Percentiles rank a stretch among this genome's conserved stretches.
These are phyloP conservation scores for Takifugu ocellatus DNA, from an alignment of 2,797 vertebrate species.

Conservation along the genomic window DNA sequence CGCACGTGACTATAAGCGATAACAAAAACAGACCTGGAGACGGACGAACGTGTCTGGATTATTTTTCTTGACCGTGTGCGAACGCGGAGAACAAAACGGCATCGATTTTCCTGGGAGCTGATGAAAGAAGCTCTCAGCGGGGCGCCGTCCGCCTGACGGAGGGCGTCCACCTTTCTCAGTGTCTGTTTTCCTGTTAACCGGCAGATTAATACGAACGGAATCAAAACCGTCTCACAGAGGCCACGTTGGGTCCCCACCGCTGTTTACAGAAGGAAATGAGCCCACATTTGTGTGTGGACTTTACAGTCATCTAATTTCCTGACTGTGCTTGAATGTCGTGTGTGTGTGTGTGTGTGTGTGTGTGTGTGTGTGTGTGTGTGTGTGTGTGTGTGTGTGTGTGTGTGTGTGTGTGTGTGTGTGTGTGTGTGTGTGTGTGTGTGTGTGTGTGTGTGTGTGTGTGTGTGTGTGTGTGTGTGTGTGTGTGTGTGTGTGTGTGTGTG, in stretches of 20 bases:
- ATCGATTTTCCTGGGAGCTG: constrained; percentile 53
- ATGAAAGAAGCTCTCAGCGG: constrained; percentile 41
- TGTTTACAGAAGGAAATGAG: constrained; percentile 41
- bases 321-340: constrained; percentile 15
- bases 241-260: constrained; percentile 1
- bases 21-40: no score
- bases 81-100: constrained; percentile 51
- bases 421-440: constrained; percentile 7
- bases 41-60: constrained; percentile 8
- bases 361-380: constrained; percentile 6
- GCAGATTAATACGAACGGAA: constrained; percentile 11
- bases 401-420: constrained; percentile 1
- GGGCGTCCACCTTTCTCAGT: constrained; percentile 8
- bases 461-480: constrained; percentile 3
- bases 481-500: constrained; percentile 8
- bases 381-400: constrained; percentile 1
- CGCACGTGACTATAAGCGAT: no score
- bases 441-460: constrained; percentile 3
- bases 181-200: constrained; percentile 1
- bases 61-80: constrained; percentile 41
- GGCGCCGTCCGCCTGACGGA: constrained; percentile 31
- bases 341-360: constrained; percentile 7
- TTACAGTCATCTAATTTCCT: constrained; percentile 37
- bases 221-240: neutral
- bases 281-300: constrained; percentile 20